Evolutionary conservation across 2,888 invertebrate genomes (phyloP), one percentile per base, ranked within the genome.

Genomic region (Clistopyga incitator): DNA sequence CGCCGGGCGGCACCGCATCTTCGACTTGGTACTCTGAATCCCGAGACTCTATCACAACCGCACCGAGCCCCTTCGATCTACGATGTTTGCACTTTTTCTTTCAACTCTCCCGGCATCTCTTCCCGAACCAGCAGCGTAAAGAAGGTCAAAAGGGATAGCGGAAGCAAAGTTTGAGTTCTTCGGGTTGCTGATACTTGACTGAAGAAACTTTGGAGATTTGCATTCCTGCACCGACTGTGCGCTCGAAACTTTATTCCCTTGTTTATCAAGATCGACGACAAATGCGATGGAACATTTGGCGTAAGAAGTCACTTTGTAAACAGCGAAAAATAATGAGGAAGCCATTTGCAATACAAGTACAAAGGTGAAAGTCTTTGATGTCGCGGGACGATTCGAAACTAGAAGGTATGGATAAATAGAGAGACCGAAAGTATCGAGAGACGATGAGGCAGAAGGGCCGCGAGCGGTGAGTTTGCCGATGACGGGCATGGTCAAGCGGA

Each of bases 71-170:
- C 50, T 23, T 56, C 68, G 61, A 76, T 78, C 76, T 65, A 78
- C 64, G 50, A 67, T 76, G 81, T 81, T 84, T 84, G 78, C 59
- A 23, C 75, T 59, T 80, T 75, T 81, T 54, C n/a, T 78, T 75
- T 42, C 15, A 45, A 54, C 25, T 42, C 50, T 25, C 18, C 29
- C 54, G 23, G 23, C 70, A 59, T 56, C 18, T 59, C 38, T 84
- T 82, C 82, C 84, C 82, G 61, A 71, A 78, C 84, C 85, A 86
- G 86, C 85, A 86, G 86, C 85, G 87, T 84, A 87, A 87, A 87
- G 85, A 84, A 79, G 25, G 71, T 74, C 52, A 34, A n/a, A n/a
- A 59, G 67, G 59, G 50, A n/a, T 52, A n/a, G n/a, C 23, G 4
- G 4, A 52, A 45, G 45, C 20, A 2, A 23, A 34, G 34, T 29